Conservation (phyloP, 2,888 invertebrate genomes). For the Andrena minutula region DNA sequence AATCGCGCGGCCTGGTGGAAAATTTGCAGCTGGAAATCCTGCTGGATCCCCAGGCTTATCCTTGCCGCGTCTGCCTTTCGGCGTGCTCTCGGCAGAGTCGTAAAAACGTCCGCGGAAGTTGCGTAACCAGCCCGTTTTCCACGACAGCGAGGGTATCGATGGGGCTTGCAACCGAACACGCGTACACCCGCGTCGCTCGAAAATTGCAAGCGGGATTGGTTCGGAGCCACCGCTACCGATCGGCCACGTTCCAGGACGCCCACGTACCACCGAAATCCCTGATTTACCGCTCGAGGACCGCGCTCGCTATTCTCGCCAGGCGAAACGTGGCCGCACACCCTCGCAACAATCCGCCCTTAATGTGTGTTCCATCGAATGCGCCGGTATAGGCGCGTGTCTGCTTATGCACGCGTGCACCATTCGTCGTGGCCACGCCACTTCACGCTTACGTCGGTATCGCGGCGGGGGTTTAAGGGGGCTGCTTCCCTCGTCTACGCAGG, state of each 20-base stretch:
- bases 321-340: constrained; percentile 56
- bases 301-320: constrained; percentile 61
- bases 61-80: not conserved
- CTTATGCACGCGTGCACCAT: constrained; percentile 36
- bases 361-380: constrained; percentile 26
- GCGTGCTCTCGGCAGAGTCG: not conserved
- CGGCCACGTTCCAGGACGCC: constrained; percentile 54
- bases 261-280: constrained; percentile 71
- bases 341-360: constrained; percentile 24
- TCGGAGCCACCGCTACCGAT: constrained; percentile 47
- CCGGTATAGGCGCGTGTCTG: constrained; percentile 24
- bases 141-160: constrained; percentile 8
- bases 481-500: constrained; percentile 6
- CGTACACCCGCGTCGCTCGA: constrained; percentile 22
- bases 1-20: not conserved
- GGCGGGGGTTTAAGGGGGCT: not conserved
- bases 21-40: not conserved
- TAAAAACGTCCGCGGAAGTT: constrained; percentile 15
- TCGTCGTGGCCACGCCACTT: constrained; percentile 1
- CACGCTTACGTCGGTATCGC: constrained; percentile 1
- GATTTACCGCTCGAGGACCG: constrained; percentile 67
- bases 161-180: constrained; percentile 24
- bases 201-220: constrained; percentile 41
- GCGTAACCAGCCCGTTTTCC: constrained; percentile 6
- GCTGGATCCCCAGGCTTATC: not conserved